Evolutionary conservation across 1,140 invertebrate genomes (phyloP), one percentile per base, ranked within the genome.

Genomic region (Diuraphis noxia): DNA sequence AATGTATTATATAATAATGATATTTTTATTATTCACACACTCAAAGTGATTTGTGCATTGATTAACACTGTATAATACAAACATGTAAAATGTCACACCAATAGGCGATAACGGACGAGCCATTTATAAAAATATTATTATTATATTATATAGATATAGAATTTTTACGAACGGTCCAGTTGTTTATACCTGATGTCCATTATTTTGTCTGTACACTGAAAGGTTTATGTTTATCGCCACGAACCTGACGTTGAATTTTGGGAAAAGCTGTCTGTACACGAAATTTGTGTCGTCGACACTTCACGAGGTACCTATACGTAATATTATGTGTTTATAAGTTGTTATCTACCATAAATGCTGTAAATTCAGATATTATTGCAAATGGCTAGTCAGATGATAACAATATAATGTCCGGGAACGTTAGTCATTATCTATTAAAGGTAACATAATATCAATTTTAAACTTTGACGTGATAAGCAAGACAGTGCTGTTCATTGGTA

Each of bases 181-280:
- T 72, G 13, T n/a, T n/a, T n/a, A 34, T 34, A 72, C 13, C 52
- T 72, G 30, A 25, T 40, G 2, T 1, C 34, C 43, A 5, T 77
- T 77, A 46, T 89, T 85, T 46, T 43, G 21, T n/a, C 34, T 72
- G 17, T n/a, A n/a, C 4, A 17, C 56, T 8, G 30, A 72, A 72
- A 89, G 88, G 40, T 72, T 34, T 72, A n/a, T 2, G 38, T 89
- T 41, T 38, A 41, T 77, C 3, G 30, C 43, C 52, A 77, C 77
- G 88, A 72, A 72, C 25, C 10, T 89, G 30, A 41, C n/a, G n/a
- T 89, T 89, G 30, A 77, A 63, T 89, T 72, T 89, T 19, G 88
- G 88, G 0, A 89, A 38, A 40, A 89, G 88, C 77, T 89, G 88
- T 63, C 19, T 89, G 52, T 89, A 89, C 38, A 77, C 38, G 19